A percentile compares a stretch with the other conserved stretches of the same genome.
Evolutionary conservation across 2,113 vertebrate genomes (phyloP).

Genomic region (Neotragus moschatus): DNA sequence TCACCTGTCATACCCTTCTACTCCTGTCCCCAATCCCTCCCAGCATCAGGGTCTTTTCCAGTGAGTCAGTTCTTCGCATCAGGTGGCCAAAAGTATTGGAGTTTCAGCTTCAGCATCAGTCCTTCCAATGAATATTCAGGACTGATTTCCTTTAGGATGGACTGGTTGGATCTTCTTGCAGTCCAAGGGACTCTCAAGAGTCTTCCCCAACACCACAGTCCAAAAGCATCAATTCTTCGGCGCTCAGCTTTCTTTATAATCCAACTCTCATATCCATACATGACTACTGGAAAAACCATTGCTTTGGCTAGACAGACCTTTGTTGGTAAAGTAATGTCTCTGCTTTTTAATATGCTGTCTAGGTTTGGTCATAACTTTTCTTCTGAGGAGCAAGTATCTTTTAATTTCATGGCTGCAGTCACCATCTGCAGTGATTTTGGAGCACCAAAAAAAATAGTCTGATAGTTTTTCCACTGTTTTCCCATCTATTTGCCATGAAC

Average conservation of each 20-base stretch:
- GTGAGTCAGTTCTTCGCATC: accelerated
- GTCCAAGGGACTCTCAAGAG: not conserved
- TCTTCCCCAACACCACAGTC: not conserved
- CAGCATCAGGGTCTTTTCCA: not conserved
- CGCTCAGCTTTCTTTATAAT: not conserved
- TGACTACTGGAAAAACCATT: not conserved
- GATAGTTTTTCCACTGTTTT: not conserved
- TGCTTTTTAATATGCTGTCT: not conserved
- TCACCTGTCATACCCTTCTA: not conserved
- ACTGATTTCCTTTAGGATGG: not conserved
- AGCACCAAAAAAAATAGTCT: not conserved
- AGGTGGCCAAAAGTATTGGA: not conserved
- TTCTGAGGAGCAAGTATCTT: not conserved
- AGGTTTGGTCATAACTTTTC: not conserved
- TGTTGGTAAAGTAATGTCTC: not conserved
- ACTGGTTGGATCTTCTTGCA: not conserved
- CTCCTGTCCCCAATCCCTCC: not conserved
- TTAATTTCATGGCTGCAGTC: not conserved
- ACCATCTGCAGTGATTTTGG: not conserved
- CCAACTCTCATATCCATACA: not conserved
- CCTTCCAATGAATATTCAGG: not conserved
- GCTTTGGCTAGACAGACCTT: not conserved
- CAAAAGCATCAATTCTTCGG: not conserved
- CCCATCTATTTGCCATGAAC: not conserved
- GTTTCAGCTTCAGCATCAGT: not conserved